phyloP scores from a whole-genome alignment of 2,113 vertebrate species.

The Chrysemys picta region DNA sequence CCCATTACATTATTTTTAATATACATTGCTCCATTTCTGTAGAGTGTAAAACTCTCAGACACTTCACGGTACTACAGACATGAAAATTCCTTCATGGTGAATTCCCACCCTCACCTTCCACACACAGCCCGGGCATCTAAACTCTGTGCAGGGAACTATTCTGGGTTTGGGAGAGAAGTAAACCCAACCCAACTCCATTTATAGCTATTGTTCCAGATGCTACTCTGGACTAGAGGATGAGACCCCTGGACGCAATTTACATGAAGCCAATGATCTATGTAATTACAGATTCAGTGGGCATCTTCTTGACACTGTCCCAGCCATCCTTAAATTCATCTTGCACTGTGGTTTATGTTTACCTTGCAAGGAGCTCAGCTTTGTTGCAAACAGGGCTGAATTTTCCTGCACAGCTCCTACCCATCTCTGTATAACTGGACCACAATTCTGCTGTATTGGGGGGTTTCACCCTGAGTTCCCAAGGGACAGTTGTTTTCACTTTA shows the following conservation, averaged over 20 bases:
- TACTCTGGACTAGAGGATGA: not conserved
- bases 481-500: not conserved
- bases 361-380: not conserved
- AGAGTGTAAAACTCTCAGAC: not conserved
- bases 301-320: not conserved
- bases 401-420: no score
- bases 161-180: fast-evolving
- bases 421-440: no score
- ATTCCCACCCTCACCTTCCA: not conserved
- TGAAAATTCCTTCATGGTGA: not conserved
- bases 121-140: not conserved
- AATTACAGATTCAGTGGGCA: not conserved
- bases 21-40: not conserved
- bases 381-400: fast-evolving
- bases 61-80: not conserved
- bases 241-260: not conserved
- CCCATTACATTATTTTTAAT: not conserved
- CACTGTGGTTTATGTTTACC: not conserved
- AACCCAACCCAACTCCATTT: not conserved
- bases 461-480: not conserved
- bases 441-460: not conserved
- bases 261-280: not conserved
- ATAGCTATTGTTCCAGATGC: not conserved
- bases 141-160: fast-evolving
- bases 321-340: not conserved